Evolutionary conservation across 2,888 invertebrate genomes (phyloP), one percentile per base, ranked within the genome.

Genomic region (Autographa gamma): DNA sequence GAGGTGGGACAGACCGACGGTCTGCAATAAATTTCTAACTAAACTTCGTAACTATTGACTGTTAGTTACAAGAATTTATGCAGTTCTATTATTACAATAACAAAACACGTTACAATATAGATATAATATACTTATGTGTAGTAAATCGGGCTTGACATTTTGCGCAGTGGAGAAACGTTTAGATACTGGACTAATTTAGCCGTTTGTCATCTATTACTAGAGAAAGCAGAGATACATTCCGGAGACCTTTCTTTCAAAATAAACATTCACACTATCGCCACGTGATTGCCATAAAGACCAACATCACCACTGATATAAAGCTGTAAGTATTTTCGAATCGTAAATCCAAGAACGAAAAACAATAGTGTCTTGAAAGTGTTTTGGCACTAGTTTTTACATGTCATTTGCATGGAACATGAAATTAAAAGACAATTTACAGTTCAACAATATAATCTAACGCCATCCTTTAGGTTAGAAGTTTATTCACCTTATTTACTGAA

Each of bases 121-220:
- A n/a, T n/a, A n/a, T 48, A 48, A 48, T 48, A 48, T 38, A 38
- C 38, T 1, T 48, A n/a, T 16, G 43, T n/a, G 48, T 8, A n/a
- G 48, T 48, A 48, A 48, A 48, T 48, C 48, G n/a, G n/a, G 48
- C n/a, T 16, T 48, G 48, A 48, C 48, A 48, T 48, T 48, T 48
- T 6, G 48, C n/a, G 48, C 48, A n/a, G 48, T 48, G n/a, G 48
- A 16, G 7, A 48, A 16, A n/a, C 43, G 16, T 43, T 43, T 7
- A n/a, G 48, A 48, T 48, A 48, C 48, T 48, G 48, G n/a, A 48
- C 48, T n/a, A 48, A 48, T 48, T 48, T 48, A 48, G 48, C 16
- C 48, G 48, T 48, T 48, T 48, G 48, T 48, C n/a, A 48, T 48
- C 48, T n/a, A 48, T 43, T 48, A 48, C 48, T 48, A 48, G 48